phyloP scores from a whole-genome alignment of 2,797 vertebrate species.

The Melanotaenia maccullochi region DNA sequence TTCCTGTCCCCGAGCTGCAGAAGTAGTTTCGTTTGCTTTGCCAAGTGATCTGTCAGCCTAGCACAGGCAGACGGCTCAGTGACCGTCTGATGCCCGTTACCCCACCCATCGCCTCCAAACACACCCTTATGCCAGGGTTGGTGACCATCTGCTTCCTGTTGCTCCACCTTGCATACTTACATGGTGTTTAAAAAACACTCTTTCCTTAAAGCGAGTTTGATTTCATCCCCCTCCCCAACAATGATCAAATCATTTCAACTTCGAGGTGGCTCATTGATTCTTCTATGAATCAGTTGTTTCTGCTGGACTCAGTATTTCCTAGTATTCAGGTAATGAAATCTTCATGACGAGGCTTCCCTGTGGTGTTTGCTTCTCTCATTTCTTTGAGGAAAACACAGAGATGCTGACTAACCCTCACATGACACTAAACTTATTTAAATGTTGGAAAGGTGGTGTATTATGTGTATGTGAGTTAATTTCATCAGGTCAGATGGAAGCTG shows the following conservation, averaged over 20 bases:
- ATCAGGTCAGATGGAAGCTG: constrained; percentile 10
- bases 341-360: not conserved
- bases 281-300: not conserved
- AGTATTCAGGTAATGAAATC: not conserved
- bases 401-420: constrained; percentile 7
- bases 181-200: not conserved
- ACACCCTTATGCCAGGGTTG: not conserved
- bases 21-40: constrained; percentile 18
- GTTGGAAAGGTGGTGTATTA: constrained; percentile 1
- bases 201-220: not conserved
- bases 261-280: not conserved
- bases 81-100: constrained; percentile 10
- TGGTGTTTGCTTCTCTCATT: not conserved
- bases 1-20: constrained; percentile 13
- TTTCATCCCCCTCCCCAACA: not conserved
- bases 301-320: not conserved
- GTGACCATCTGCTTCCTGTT: constrained; percentile 16
- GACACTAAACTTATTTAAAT: not conserved
- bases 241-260: not conserved
- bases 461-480: constrained; percentile 13
- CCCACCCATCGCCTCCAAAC: not conserved
- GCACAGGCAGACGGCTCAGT: constrained; percentile 12
- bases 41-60: constrained; percentile 26
- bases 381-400: not conserved
- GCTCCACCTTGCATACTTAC: not conserved